Base-by-base conservation (phyloP, 2,113 vertebrate genomes). In the Aspidoscelis tigris region DNA sequence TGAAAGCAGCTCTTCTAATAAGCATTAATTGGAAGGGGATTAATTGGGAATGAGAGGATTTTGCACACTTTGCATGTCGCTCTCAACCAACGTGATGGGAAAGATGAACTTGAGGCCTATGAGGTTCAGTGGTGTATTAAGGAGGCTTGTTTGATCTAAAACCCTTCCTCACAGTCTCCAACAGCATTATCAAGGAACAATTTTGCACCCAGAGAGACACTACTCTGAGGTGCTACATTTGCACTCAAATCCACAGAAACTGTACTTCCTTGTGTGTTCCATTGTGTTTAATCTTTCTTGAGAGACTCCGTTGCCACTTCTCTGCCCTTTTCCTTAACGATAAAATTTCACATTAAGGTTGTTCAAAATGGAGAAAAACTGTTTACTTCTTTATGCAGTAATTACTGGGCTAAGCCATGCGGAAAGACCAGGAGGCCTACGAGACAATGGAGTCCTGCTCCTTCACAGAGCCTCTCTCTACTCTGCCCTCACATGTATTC, bases 1-100 rank as follows among this genome's bases (percentile, higher is more conserved):
- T 90, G 80, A 82, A 90, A 90, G 83, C 0, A 8, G 69, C 20
- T 72, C 85, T 72, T 84, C 73, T 80, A 22, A 75, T 26, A 68
- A 53, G 65, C 41, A 79, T 79, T 85, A 79, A 85, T 85, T 41
- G 50, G n/a, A 0, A 1, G 81, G 61, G 82, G 78, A 89, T 88
- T 89, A 90, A 82, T 33, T 82, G 82, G 80, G 68, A 72, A 47
- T n/a, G 83, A 50, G 70, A 77, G 44, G 64, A 47, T 43, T 79
- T 22, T 76, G 24, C 65, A 71, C 53, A 77, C 66, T 44, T 81
- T 73, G 68, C 61, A 87, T 72, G 85, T 66, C 26, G 78, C 68
- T 50, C 74, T 76, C 64, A 0, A 21, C 41, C 53, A 61, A 66
- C 58, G 55, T 0, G 18, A 84, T 55, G 10, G 0, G 0, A 41